Conservation (phyloP, 92 coral and sea anemone genomes). For the Epizoanthus scotinus region DNA sequence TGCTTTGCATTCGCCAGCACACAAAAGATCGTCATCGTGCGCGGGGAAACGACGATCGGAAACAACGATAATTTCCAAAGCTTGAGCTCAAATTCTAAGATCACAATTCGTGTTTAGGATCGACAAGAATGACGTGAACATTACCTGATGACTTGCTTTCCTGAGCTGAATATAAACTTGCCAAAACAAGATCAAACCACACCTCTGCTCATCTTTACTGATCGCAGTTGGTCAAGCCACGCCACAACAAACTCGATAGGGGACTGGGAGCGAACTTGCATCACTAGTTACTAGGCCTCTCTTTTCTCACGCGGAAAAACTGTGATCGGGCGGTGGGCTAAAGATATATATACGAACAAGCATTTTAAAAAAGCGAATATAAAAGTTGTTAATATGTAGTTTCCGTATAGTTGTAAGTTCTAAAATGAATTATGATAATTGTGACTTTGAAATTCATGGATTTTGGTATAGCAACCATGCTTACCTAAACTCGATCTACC, state of each 20-base stretch:
- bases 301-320: too few species aligned
- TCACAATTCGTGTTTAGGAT: neutral
- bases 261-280: conserved; percentile 15
- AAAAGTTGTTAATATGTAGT: too few species aligned
- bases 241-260: conserved; percentile 30
- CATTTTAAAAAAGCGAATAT: too few species aligned
- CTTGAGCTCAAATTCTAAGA: neutral
- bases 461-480: too few species aligned
- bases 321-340: neutral
- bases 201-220: conserved; percentile 13
- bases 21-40: conserved; percentile 3
- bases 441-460: too few species aligned
- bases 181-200: conserved; percentile 27
- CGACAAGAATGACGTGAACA: neutral
- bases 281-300: too few species aligned
- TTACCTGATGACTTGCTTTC: conserved; percentile 9
- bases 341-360: too few species aligned
- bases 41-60: conserved; percentile 1
- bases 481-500: too few species aligned
- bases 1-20: neutral
- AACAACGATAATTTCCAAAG: neutral
- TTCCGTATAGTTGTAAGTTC: too few species aligned
- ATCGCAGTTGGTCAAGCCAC: conserved; percentile 2
- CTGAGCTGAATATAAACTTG: neutral
- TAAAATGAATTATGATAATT: too few species aligned